These are phyloP conservation scores for Notolepis coatsorum DNA, from an alignment of 2,797 vertebrate genomes.

Conservation along the genomic window DNA sequence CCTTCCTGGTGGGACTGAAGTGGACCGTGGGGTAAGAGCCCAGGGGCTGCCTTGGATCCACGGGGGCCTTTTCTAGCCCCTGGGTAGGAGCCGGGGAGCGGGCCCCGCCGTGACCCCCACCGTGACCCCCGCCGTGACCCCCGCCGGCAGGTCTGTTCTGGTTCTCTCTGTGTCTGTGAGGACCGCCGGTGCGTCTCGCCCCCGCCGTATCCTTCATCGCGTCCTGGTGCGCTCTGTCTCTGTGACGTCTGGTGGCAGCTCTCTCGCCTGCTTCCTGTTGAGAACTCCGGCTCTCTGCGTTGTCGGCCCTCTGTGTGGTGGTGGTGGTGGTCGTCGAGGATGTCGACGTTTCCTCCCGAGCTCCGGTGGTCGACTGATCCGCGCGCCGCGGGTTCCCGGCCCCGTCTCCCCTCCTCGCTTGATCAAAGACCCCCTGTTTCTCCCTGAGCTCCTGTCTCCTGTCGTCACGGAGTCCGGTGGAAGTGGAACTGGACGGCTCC, in stretches of 20 bases:
- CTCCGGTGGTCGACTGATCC: slow-evolving; percentile 30
- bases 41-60: slow-evolving; percentile 11
- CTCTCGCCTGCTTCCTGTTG: slow-evolving; percentile 38
- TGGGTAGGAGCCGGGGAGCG: slow-evolving; percentile 11
- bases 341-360: slow-evolving; percentile 40
- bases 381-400: slow-evolving; percentile 30
- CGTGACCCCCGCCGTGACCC: neutral
- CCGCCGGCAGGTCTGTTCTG: neutral
- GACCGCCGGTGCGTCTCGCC: slow-evolving; percentile 23
- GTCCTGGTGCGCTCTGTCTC: slow-evolving; percentile 27
- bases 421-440: slow-evolving; percentile 30
- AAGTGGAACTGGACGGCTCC: slow-evolving; percentile 45
- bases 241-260: slow-evolving; percentile 32
- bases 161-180: slow-evolving; percentile 20
- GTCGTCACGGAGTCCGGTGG: slow-evolving; percentile 39
- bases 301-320: slow-evolving; percentile 32
- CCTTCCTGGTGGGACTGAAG: slow-evolving; percentile 76
- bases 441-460: slow-evolving; percentile 60
- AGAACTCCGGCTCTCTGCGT: slow-evolving; percentile 41
- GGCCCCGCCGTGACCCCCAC: neutral
- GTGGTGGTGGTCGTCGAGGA: neutral
- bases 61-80: slow-evolving; percentile 19
- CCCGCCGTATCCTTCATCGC: slow-evolving; percentile 31
- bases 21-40: slow-evolving; percentile 65
- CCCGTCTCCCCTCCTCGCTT: slow-evolving; percentile 17